Conservation (phyloP, 2,888 invertebrate genomes). For the Cheilosia vulpina region DNA sequence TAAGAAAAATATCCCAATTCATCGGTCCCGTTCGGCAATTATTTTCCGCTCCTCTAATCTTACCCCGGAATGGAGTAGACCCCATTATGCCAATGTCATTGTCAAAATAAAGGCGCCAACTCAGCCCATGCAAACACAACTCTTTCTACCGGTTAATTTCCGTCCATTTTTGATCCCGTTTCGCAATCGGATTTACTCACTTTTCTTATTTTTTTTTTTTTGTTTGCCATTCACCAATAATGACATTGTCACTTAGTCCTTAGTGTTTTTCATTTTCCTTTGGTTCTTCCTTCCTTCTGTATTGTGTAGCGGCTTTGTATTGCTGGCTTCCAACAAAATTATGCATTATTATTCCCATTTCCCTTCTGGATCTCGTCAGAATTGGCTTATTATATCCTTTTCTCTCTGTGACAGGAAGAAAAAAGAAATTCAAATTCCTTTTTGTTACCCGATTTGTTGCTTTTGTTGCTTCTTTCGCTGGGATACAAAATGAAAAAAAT, state of each 20-base stretch:
- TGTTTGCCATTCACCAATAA: conserved; percentile 68
- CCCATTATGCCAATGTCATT: conserved; percentile 51
- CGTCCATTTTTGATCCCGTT: conserved; percentile 61
- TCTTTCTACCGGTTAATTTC: conserved; percentile 24
- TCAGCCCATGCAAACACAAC: not conserved
- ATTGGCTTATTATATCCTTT: conserved; percentile 48
- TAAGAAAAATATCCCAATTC: not conserved
- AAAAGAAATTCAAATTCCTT: conserved; percentile 27
- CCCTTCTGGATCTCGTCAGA: conserved; percentile 46
- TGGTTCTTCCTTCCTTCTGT: conserved; percentile 14
- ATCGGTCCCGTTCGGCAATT: conserved; percentile 23
- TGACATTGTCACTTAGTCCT: conserved; percentile 72
- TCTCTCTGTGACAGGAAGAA: conserved; percentile 41
- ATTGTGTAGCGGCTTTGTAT: conserved; percentile 45
- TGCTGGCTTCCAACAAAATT: conserved; percentile 64
- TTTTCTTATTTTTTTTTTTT: not conserved
- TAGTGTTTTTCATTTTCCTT: conserved; percentile 44
- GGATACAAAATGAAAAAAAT: conserved; percentile 63
- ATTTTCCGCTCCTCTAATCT: conserved; percentile 14
- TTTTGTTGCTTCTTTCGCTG: not conserved
- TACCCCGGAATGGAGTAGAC: conserved; percentile 28
- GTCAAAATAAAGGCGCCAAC: conserved; percentile 8
- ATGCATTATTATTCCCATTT: conserved; percentile 67
- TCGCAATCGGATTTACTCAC: conserved; percentile 66
- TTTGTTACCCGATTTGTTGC: not conserved